Base-by-base conservation (phyloP, 2,797 vertebrate genomes). In the Semaprochilodus insignis region DNA sequence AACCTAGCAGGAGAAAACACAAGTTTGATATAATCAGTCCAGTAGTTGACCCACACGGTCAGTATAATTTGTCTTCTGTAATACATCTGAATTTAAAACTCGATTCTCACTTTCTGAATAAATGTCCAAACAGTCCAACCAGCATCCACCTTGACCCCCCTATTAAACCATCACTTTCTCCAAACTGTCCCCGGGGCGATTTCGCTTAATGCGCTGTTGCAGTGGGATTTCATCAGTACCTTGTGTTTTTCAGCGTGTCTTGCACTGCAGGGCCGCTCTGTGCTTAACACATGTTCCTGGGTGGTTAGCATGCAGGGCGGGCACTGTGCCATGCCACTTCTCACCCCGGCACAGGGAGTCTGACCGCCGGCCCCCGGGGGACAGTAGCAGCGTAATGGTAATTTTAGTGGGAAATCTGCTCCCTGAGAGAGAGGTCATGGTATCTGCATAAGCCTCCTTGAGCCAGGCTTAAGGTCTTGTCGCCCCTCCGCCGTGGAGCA, bases 381-480 rank as follows among this genome's bases (percentile, higher is more conserved):
- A 95, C 88, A 88, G 88, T 85, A 74, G 81, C 88, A 92, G 93
- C 96, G 94, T 97, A 96, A 97, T 96, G 95, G 95, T 95, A 97
- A 98, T 97, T 96, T 97, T 95, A 96, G 95, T 97, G 96, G 96
- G 96, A 98, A 97, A 97, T 96, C 95, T 97, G 94, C 94, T 96
- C 94, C 94, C 92, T 95, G 94, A 94, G 95, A 96, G 96, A 98
- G 98, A 98, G 96, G 97, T 98, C 97, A 97, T 91, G 94, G 95
- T 92, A 97, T 97, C 96, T 98, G 93, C 96, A 97, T 97, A 97
- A 95, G 93, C 94, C 95, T 93, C 95, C 95, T 95, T 92, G 94
- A 97, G 95, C 95, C 94, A 92, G 94, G 94, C 95, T 97, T 96
- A 97, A 92, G 95, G 96, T 78, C 83, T 91, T 94, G 93, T 96